Conservation (phyloP, 2,888 invertebrate genomes). For the Eutolmus rufibarbis region DNA sequence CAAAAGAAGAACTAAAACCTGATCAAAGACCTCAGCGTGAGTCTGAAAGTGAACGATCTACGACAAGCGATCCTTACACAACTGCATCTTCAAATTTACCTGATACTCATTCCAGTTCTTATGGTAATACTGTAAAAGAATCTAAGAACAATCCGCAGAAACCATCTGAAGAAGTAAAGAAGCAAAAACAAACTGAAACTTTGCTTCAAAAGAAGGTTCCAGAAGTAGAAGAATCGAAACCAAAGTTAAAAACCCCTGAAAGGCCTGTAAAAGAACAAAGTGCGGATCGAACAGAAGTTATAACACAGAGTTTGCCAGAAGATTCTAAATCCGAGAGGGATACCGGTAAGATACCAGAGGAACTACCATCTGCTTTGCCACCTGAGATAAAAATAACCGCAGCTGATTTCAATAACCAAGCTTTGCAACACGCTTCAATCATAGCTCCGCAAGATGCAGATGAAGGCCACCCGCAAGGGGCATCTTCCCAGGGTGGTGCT, state of each 20-base stretch:
- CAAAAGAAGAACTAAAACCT: neutral
- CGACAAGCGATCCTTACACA: neutral
- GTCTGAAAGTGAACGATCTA: conserved; percentile 21
- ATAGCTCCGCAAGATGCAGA: conserved; percentile 22
- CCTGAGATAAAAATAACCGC: conserved; percentile 44
- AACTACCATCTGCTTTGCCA: neutral
- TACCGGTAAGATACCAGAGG: conserved; percentile 41
- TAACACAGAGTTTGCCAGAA: conserved; percentile 20
- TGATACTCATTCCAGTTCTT: conserved; percentile 37
- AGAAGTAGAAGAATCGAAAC: neutral
- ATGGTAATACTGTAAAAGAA: conserved; percentile 36
- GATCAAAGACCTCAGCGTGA: neutral
- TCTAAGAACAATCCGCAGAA: conserved; percentile 2
- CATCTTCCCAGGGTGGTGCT: conserved; percentile 35
- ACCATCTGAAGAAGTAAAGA: neutral
- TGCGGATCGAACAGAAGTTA: neutral
- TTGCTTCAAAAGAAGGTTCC: neutral
- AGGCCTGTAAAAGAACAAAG: neutral
- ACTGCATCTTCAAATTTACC: conserved; percentile 6
- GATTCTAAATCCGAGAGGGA: neutral
- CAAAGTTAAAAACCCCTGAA: neutral
- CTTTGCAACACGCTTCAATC: conserved; percentile 9
- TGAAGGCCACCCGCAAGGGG: conserved; percentile 43
- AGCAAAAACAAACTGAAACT: neutral
- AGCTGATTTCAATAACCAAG: neutral